A percentile compares a stretch with the other conserved stretches of the same genome.
Conservation (phyloP, 2,113 vertebrate genomes). For the Anthoscopus minutus region DNA sequence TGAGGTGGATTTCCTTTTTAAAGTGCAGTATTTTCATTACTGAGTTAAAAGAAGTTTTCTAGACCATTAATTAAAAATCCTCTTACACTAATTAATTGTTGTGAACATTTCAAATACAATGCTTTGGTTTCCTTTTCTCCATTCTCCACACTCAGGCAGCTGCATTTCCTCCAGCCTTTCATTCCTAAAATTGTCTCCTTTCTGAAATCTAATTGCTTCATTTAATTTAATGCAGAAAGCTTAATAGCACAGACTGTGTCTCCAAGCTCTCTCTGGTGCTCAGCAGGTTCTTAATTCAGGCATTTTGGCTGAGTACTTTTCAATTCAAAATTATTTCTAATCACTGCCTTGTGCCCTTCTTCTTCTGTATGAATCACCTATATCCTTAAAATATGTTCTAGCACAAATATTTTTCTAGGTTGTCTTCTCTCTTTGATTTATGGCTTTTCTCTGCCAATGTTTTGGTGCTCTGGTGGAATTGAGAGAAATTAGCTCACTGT, state of each 20-base stretch:
- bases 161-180: slow-evolving; percentile 11
- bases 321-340: neutral
- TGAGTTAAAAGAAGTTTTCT: neutral
- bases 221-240: neutral
- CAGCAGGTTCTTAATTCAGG: neutral
- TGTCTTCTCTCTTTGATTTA: neutral
- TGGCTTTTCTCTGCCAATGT: neutral
- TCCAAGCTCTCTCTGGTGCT: neutral
- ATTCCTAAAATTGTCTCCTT: neutral
- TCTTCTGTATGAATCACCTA: neutral
- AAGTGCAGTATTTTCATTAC: neutral
- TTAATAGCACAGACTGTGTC: neutral
- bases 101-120: neutral
- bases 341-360: neutral
- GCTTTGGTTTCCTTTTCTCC: neutral
- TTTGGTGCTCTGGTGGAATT: neutral
- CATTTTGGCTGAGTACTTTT: neutral
- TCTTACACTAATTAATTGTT: neutral
- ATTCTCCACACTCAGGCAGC: neutral
- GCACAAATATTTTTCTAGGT: neutral
- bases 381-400: neutral
- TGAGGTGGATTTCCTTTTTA: neutral
- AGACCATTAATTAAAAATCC: neutral
- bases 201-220: slow-evolving; percentile 23
- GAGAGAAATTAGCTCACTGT: neutral